A percentile compares a stretch with the other conserved stretches of the same genome.
Evolutionary conservation across 2,797 vertebrate genomes (phyloP).

Genomic region (Carcharodon carcharias): DNA sequence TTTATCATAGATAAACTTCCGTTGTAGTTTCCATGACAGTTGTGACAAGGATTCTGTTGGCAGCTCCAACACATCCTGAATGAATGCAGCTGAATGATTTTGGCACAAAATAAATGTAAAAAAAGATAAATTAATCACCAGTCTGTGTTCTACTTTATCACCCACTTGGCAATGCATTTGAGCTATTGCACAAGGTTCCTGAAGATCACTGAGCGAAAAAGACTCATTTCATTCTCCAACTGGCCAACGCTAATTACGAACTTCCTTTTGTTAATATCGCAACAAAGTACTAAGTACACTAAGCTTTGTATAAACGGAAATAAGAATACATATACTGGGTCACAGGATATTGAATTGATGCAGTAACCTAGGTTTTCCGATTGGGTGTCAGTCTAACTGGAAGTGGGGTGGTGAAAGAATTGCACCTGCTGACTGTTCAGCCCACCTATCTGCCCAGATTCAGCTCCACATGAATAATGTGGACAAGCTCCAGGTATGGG

Average conservation of each 20-base stretch:
- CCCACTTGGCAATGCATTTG: background rate
- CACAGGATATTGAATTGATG: background rate
- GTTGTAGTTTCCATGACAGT: conserved; percentile 33
- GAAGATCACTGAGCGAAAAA: background rate
- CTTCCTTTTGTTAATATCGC: background rate
- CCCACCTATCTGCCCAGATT: background rate
- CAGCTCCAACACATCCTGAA: conserved; percentile 35
- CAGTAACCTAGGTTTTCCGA: background rate
- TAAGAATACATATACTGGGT: background rate
- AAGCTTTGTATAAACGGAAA: background rate
- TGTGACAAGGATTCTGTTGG: conserved; percentile 3
- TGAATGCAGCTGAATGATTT: conserved; percentile 47
- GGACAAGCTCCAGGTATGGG: background rate
- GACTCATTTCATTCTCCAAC: background rate
- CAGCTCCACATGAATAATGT: background rate
- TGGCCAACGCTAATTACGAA: background rate
- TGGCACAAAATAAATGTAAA: conserved; percentile 51
- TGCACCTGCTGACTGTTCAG: background rate
- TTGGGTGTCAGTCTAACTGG: background rate
- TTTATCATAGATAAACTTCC: conserved; percentile 33
- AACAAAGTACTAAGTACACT: background rate
- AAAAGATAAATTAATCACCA: conserved; percentile 37
- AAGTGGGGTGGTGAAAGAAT: background rate
- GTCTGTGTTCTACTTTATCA: conserved; percentile 22
- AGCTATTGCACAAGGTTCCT: conserved; percentile 24